These are phyloP conservation scores for Paradoxurus hermaphroditus DNA, from an alignment of 2,113 vertebrate genomes.

Conservation along the genomic window DNA sequence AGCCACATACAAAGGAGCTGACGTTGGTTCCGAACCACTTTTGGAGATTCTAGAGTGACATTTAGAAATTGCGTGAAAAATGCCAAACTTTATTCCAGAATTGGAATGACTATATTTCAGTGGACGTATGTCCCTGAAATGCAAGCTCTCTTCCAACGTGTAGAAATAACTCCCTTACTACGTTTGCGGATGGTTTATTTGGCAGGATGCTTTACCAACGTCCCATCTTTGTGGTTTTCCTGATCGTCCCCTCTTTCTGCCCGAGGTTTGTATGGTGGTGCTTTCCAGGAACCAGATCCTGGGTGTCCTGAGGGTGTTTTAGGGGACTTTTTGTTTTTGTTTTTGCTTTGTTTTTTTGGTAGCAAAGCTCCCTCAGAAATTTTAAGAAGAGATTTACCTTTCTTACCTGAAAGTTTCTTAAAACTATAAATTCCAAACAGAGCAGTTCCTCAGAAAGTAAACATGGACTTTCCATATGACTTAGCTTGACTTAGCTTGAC, in stretches of 20 bases:
- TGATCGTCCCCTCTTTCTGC: too few species aligned
- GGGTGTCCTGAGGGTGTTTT: neutral
- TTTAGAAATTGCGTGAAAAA: neutral
- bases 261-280: too few species aligned
- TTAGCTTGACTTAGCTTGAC: neutral
- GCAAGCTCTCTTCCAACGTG: neutral
- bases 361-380: neutral
- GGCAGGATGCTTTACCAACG: neutral
- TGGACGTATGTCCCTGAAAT: too few species aligned
- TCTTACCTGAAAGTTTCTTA: neutral
- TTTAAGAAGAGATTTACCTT: neutral
- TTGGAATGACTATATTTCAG: neutral
- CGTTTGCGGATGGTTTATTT: accelerated
- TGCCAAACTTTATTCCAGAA: too few species aligned
- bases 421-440: too few species aligned
- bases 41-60: neutral
- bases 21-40: neutral
- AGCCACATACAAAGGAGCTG: neutral
- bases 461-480: neutral
- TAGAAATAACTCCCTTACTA: neutral
- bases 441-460: neutral
- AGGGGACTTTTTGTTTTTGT: neutral
- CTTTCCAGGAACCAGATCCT: neutral
- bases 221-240: neutral
- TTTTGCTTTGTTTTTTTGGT: neutral